A percentile compares a stretch with the other conserved stretches of the same genome.
These are phyloP conservation scores for Amyelois transitella DNA, from an alignment of 1,140 invertebrate species.

Conservation along the genomic window DNA sequence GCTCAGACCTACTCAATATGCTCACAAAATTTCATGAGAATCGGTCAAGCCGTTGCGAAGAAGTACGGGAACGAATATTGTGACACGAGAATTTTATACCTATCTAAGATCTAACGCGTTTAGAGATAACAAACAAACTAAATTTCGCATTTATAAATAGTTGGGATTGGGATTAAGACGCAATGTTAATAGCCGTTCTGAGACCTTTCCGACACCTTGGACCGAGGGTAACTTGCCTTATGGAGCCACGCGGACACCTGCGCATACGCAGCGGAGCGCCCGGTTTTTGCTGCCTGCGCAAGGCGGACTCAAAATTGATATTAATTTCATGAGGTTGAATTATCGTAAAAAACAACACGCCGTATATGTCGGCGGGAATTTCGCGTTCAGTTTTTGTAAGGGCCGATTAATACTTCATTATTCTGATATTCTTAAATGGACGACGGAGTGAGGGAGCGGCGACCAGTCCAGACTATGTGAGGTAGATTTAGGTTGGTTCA, in stretches of 20 bases:
- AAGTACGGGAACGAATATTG: no score
- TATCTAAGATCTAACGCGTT: no score
- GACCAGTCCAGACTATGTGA: background rate
- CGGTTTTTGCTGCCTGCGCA: conserved; percentile 35
- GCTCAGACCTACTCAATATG: no score
- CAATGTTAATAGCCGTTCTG: background rate
- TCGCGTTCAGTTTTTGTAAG: conserved; percentile 32
- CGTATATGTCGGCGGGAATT: conserved; percentile 26
- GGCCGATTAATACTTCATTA: conserved; percentile 28
- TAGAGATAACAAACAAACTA: no score
- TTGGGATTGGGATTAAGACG: no score
- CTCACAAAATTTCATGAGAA: no score
- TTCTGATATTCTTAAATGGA: conserved; percentile 14
- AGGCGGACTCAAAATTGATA: conserved; percentile 52
- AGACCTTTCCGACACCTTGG: background rate
- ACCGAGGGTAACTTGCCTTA: background rate
- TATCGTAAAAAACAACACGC: conserved; percentile 33
- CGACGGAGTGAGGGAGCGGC: conserved; percentile 2
- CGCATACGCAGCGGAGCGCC: background rate
- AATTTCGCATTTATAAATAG: no score
- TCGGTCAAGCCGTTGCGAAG: no score
- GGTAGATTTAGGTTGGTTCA: background rate
- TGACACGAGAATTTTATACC: no score
- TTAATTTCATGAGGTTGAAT: conserved; percentile 59
- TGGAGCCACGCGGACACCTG: background rate